Evolutionary conservation across 1,140 invertebrate species (phyloP), one percentile per base, ranked within the genome.

Genomic region (Archivesica marissinica): DNA sequence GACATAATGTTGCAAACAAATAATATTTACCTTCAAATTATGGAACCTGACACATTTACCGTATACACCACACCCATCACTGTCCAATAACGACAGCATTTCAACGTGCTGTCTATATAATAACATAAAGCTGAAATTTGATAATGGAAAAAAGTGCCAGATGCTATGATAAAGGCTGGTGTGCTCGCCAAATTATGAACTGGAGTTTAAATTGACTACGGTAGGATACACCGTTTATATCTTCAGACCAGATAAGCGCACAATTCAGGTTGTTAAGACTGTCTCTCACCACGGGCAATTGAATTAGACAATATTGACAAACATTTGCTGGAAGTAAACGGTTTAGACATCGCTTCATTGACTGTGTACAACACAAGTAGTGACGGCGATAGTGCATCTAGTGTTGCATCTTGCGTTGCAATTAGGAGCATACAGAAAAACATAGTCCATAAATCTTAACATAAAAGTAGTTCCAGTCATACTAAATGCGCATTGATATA

Each of bases 391-490:
- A 33, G 15, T 35, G 59, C 59, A 2, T 33, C 59, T 64, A 35
- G 59, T 64, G 15, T 35, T 33, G 30, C 59, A 64, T 64, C n/a
- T n/a, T n/a, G n/a, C n/a, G n/a, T n/a, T n/a, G n/a, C 33, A 64
- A 64, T 35, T 64, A 64, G 17, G 59, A 35, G 25, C 9, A 64
- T 13, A 64, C n/a, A 64, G 15, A 35, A 33, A 33, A 64, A 35
- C 30, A 35, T 30, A 64, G 13, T 9, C n/a, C 59, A 25, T 7
- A 35, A 15, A 17, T 17, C 33, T 4, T 35, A 64, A 33, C n/a
- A n/a, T n/a, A n/a, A n/a, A n/a, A n/a, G n/a, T n/a, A 64, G 59
- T 35, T 64, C 59, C 33, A 64, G 38, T 64, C 30, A 64, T 28
- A 64, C 59, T 64, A 17, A 13, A 64, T 64, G 30, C 38, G 59